Percentiles rank a stretch among this genome's conserved stretches.
Conservation (phyloP, 2,888 invertebrate species). For the Pteria penguin region DNA sequence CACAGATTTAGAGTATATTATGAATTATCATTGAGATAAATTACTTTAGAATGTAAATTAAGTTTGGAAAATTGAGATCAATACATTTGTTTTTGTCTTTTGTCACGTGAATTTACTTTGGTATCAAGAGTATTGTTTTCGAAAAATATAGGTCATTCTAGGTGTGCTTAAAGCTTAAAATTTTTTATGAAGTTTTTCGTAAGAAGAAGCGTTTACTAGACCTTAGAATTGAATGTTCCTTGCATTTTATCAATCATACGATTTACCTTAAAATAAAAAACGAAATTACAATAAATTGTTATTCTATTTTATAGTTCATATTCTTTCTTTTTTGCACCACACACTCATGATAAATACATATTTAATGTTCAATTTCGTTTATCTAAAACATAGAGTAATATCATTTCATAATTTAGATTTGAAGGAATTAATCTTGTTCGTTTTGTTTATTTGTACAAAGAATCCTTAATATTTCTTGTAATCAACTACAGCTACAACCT, state of each 20-base stretch:
- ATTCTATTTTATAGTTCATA: not conserved
- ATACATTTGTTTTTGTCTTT: no score
- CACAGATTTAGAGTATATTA: no score
- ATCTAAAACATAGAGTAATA: no score
- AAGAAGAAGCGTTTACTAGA: not conserved
- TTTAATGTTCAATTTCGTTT: no score
- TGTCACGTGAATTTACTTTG: slow-evolving; percentile 33
- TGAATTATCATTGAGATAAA: no score
- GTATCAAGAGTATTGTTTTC: slow-evolving; percentile 21
- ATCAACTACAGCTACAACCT: no score
- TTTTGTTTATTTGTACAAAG: not conserved
- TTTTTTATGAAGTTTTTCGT: not conserved
- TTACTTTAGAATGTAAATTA: no score
- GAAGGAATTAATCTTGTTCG: not conserved
- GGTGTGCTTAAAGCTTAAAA: not conserved
- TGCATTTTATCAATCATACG: not conserved
- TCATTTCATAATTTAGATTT: no score
- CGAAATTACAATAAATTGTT: not conserved
- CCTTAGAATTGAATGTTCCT: not conserved
- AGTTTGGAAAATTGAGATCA: no score
- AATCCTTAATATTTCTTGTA: not conserved
- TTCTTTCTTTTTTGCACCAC: no score
- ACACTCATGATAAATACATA: no score
- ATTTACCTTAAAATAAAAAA: not conserved
- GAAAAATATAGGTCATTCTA: slow-evolving; percentile 2